Evolutionary conservation across 2,113 vertebrate species (phyloP).

Genomic region (Condylura cristata): DNA sequence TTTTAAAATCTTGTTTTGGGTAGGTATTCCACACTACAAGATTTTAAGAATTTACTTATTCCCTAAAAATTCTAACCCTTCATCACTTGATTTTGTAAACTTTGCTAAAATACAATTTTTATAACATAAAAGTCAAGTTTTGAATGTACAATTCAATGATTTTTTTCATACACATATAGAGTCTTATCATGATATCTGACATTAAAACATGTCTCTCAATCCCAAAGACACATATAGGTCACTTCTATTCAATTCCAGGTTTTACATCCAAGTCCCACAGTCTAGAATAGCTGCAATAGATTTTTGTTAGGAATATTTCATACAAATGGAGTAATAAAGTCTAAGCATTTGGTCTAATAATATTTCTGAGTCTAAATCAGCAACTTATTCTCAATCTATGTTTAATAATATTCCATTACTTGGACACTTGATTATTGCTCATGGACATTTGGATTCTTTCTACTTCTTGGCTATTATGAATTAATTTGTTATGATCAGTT

Average conservation of each 20-base stretch:
- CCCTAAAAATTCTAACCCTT: neutral
- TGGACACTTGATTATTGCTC: neutral
- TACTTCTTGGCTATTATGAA: neutral
- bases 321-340: neutral
- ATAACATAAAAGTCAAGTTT: neutral
- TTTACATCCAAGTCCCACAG: neutral
- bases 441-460: neutral
- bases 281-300: neutral
- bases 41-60: neutral
- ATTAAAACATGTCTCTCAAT: neutral
- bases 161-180: neutral
- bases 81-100: neutral
- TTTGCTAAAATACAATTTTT: neutral
- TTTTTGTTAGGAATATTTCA: neutral
- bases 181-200: neutral
- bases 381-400: neutral
- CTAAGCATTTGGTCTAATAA: neutral
- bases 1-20: neutral
- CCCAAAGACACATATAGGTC: neutral
- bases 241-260: neutral
- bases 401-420: neutral
- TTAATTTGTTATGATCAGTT: neutral
- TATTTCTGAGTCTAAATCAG: neutral
- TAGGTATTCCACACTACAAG: neutral
- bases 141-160: neutral